Evolutionary conservation across 2,113 vertebrate species (phyloP), one percentile per base, ranked within the genome.

Genomic region (Pontoporia blainvillei): DNA sequence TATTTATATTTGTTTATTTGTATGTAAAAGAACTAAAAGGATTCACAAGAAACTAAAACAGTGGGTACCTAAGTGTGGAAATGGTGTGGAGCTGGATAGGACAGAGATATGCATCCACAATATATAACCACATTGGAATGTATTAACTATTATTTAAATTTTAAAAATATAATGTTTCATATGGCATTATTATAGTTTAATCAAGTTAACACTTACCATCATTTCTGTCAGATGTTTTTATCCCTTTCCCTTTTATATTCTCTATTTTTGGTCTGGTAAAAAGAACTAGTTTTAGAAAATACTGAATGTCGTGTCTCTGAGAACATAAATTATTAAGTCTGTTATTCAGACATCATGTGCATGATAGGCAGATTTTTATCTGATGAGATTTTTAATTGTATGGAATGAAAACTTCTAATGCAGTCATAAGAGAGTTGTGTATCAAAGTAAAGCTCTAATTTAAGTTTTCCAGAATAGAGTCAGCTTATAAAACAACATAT

Each of bases 371-470:
- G 34, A n/a, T 64, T 87, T 85, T 78, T 39, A 44, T 92, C 25
- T 94, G 25, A 85, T 94, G 79, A 87, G 21, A 31, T 84, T 92
- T 96, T 46, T 88, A 64, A 87, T 93, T 75, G 71, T 44, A 39
- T 69, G 52, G 29, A 44, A 75, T 81, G 29, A 62, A 94, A 73
- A 86, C 49, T n/a, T 72, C 86, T 93, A 79, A 88, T 87, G 29
- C 86, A 15, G 14, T 83, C n/a, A 2, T 83, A 72, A 91, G 41
- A 20, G 59, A 79, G n/a, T 82, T 90, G 31, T 69, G 61, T 75
- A 75, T 72, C 39, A 93, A 90, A 95, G 75, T 57, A n/a, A 96
- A 79, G 17, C 25, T 69, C 52, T 71, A 39, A 86, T 71, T 59
- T 91, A 81, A 95, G 14, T 76, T 91, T 95, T 90, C 36, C 75